Base-by-base conservation (phyloP, 2,797 vertebrate genomes). In the Brotogeris chrysoptera region DNA sequence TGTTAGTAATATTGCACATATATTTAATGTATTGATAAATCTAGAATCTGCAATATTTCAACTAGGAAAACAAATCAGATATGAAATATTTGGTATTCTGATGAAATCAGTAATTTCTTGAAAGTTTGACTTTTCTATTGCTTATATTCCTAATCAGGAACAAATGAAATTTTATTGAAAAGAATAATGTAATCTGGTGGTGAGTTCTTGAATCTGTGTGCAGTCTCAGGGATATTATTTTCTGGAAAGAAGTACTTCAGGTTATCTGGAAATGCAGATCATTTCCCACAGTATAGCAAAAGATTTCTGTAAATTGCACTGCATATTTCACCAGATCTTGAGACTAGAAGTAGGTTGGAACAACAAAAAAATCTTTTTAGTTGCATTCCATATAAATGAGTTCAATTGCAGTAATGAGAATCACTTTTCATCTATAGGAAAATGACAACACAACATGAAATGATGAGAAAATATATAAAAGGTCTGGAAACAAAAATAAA, bases 1-100 rank as follows among this genome's bases (percentile, higher is more conserved):
- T 53, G 2, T 46, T 87, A 10, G 6, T 73, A 55, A 50, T 0
- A 16, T 60, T 47, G 25, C 0, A 1, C 3, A 55, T 55, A 14
- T 39, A 27, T 68, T 73, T 71, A 52, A 32, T 44, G 5, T 24
- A 71, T 20, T 71, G 28, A 55, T 49, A 74, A 80, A 65, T 47
- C 13, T 60, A 71, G 61, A 71, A 83, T 5, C 32, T 30, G 10
- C 68, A 93, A 60, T 5, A 17, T 32, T 78, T 88, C 25, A 61
- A 64, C 16, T 1, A 47, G 17, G 19, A 28, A 49, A 92, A 71
- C 23, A 90, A 71, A 82, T 66, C 1, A 7, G 20, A 57, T 66
- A 73, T 4, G 0, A 59, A 34, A 1, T 63, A 11, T 61, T 80
- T 0, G 1, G 5, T 43, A 68, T 43, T 91, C 55, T 83, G n/a